Evolutionary conservation across 2,113 vertebrate species (phyloP).

Genomic region (Thalassoma bifasciatum): DNA sequence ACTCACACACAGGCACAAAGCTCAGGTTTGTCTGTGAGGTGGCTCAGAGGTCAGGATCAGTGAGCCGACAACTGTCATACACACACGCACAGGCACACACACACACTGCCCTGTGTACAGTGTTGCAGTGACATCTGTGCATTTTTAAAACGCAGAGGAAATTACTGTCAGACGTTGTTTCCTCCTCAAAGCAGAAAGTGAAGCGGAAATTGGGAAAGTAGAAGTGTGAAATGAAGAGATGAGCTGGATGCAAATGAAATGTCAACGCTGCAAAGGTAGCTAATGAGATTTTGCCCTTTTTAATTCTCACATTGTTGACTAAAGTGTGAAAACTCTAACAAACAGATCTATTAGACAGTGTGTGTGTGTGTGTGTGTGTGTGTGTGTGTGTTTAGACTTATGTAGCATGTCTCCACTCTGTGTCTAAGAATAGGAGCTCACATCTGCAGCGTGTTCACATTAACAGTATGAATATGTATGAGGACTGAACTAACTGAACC

Average conservation of each 20-base stretch:
- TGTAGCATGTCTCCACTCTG: conserved; percentile 11
- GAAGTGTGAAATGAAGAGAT: conserved; percentile 62
- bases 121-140: conserved; percentile 12
- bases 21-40: not conserved
- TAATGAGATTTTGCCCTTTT: conserved; percentile 61
- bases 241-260: conserved; percentile 63
- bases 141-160: conserved; percentile 37
- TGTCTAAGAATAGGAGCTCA: conserved; percentile 42
- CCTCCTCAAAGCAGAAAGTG: conserved; percentile 10
- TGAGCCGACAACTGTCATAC: not conserved
- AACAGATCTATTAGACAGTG: conserved; percentile 34
- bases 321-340: conserved; percentile 49
- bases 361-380: conserved; percentile 13
- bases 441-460: conserved; percentile 22
- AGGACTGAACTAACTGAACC: conserved; percentile 8
- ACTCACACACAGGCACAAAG: not conserved
- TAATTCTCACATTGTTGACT: conserved; percentile 62
- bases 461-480: conserved; percentile 46
- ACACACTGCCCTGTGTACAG: not conserved
- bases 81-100: not conserved
- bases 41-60: conserved; percentile 10
- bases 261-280: conserved; percentile 52
- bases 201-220: conserved; percentile 49
- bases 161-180: conserved; percentile 53
- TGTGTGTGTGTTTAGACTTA: not conserved